Evolutionary conservation across 2,797 vertebrate species (phyloP).

Genomic region (Betta splendens): DNA sequence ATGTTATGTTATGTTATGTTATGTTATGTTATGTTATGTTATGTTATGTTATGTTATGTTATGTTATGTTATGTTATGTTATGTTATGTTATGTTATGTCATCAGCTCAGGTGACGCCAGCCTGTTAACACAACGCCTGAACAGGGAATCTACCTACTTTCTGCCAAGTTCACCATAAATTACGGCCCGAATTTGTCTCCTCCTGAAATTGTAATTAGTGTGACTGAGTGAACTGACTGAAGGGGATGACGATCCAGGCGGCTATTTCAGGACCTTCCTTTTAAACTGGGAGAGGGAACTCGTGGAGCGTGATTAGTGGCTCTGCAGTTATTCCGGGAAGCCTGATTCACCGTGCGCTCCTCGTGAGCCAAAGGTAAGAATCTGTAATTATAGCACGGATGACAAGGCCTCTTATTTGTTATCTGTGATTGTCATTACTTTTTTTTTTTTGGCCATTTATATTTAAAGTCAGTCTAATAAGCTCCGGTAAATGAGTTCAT

Average conservation of each 20-base stretch:
- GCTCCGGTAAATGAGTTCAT: too few species aligned
- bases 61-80: too few species aligned
- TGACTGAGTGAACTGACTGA: not conserved
- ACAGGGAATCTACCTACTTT: conserved; percentile 5
- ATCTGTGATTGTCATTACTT: not conserved
- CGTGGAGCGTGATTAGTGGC: conserved; percentile 12
- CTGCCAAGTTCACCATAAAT: conserved; percentile 9
- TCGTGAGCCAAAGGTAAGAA: not conserved
- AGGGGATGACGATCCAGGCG: not conserved
- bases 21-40: too few species aligned
- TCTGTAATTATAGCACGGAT: not conserved
- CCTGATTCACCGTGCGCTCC: not conserved
- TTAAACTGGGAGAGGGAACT: conserved; percentile 14
- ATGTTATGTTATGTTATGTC: too few species aligned
- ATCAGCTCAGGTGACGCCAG: too few species aligned
- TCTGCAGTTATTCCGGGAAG: conserved; percentile 17
- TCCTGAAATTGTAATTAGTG: conserved; percentile 1
- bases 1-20: too few species aligned
- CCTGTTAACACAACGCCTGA: conserved; percentile 7
- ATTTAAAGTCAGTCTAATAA: too few species aligned
- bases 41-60: too few species aligned
- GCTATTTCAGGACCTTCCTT: conserved; percentile 3
- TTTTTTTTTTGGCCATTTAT: not conserved
- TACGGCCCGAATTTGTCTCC: not conserved
- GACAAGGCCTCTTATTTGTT: not conserved